A percentile compares a stretch with the other conserved stretches of the same genome.
phyloP scores from a whole-genome alignment of 2,888 invertebrate genomes.

The Drymonia ruficornis region DNA sequence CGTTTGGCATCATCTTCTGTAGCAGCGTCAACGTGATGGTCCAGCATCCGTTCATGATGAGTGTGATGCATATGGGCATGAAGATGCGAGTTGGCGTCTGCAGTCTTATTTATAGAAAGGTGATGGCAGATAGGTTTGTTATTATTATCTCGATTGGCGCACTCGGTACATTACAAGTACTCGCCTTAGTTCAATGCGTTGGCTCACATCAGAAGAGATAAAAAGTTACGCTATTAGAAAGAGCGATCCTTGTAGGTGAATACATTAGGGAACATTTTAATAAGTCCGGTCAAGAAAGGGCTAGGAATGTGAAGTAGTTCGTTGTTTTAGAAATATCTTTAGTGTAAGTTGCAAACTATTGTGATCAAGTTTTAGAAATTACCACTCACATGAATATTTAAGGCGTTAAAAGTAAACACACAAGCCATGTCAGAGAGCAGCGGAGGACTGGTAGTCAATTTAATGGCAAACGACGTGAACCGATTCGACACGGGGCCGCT shows the following conservation, averaged over 20 bases:
- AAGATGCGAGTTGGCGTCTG: constrained; percentile 92
- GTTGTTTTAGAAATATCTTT: no score
- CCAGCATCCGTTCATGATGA: constrained; percentile 89
- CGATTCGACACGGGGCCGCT: constrained; percentile 89
- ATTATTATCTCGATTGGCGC: no score
- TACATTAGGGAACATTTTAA: no score
- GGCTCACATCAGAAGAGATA: no score
- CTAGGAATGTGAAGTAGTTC: no score
- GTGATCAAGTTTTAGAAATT: no score
- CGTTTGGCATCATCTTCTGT: constrained; percentile 86
- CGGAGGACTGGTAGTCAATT: constrained; percentile 82
- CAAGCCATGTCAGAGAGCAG: constrained; percentile 72
- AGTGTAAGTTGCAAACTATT: no score
- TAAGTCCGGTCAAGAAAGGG: no score
- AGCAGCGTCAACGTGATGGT: constrained; percentile 87
- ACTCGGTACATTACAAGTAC: no score
- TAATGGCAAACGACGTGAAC: constrained; percentile 91
- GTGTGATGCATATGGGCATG: constrained; percentile 92
- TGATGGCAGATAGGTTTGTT: constrained; percentile 44
- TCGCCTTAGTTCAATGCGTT: no score
- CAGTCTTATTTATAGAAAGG: constrained; percentile 94
- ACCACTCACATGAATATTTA: not conserved
- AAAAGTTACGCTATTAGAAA: no score
- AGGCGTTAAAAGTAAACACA: constrained; percentile 63
- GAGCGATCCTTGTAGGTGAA: no score